A percentile compares a stretch with the other conserved stretches of the same genome.
phyloP scores from a whole-genome alignment of 2,113 vertebrate species.

The Acinonyx jubatus region DNA sequence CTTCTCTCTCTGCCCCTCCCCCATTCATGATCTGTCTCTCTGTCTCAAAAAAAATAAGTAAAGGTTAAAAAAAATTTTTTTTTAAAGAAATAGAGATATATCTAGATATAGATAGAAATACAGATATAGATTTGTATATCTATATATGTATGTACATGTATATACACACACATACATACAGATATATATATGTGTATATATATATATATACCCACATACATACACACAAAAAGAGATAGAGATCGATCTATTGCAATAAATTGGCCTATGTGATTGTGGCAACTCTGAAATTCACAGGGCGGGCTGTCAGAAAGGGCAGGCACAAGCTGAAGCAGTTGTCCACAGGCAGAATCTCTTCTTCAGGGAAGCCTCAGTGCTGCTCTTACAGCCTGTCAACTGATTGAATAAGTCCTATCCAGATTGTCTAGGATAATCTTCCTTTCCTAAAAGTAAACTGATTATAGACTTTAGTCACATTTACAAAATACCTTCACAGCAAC shows the following conservation, averaged over 20 bases:
- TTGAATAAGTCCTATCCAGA: not conserved
- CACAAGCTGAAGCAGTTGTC: not conserved
- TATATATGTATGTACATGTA: not conserved
- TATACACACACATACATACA: not conserved
- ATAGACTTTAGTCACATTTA: not conserved
- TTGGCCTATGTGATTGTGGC: not conserved
- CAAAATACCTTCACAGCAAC: not conserved
- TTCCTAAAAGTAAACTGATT: conserved; percentile 30
- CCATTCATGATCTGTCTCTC: no score
- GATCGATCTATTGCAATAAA: not conserved
- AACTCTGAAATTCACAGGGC: not conserved
- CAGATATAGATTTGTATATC: no score
- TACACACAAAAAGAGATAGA: not conserved
- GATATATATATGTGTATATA: not conserved
- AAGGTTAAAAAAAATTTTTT: no score
- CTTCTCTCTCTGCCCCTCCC: no score
- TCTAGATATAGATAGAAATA: not conserved
- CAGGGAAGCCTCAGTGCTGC: not conserved
- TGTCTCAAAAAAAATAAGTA: no score
- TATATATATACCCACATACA: not conserved
- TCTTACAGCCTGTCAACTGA: not conserved
- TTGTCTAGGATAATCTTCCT: conserved; percentile 22
- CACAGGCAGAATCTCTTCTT: not conserved
- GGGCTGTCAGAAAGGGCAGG: not conserved
- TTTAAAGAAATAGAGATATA: not conserved